phyloP scores from a whole-genome alignment of 2,888 invertebrate genomes.

The Melikaiella ostensackeni region DNA sequence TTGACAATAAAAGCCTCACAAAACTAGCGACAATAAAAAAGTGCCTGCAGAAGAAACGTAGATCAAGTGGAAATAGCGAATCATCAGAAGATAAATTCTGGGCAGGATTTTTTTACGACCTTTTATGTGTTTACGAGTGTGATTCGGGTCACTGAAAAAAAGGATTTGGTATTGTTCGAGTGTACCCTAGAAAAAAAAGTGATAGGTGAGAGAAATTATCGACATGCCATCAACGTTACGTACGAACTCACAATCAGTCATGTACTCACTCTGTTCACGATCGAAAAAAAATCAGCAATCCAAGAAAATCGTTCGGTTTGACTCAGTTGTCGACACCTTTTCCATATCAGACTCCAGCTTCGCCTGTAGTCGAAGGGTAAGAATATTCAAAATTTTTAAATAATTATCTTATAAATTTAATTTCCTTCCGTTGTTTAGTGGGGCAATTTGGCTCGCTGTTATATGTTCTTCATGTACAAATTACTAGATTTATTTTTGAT shows the following conservation, averaged over 20 bases:
- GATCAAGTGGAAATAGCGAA: neutral
- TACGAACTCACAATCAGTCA: constrained; percentile 77
- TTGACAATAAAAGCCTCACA: neutral
- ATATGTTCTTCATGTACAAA: too few species aligned
- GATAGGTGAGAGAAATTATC: constrained; percentile 17
- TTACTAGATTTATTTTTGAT: too few species aligned
- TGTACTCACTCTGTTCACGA: constrained; percentile 82
- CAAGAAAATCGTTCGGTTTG: constrained; percentile 82
- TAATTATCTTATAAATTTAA: too few species aligned
- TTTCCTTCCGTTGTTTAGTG: too few species aligned
- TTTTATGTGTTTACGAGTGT: constrained; percentile 13
- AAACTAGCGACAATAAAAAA: constrained; percentile 21
- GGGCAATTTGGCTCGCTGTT: too few species aligned
- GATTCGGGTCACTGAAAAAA: constrained; percentile 9
- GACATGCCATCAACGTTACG: constrained; percentile 78
- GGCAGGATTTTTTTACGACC: neutral
- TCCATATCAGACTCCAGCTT: constrained; percentile 80
- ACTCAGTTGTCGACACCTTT: constrained; percentile 82
- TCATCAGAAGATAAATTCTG: neutral
- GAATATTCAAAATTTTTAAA: constrained; percentile 38
- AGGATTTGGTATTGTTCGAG: constrained; percentile 10
- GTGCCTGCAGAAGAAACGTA: constrained; percentile 6
- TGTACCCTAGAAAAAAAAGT: constrained; percentile 5
- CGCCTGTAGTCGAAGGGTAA: constrained; percentile 75
- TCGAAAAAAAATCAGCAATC: constrained; percentile 78